Evolutionary conservation across 2,888 invertebrate species (phyloP), one percentile per base, ranked within the genome.

Genomic region (Sphaeridia pumilis): DNA sequence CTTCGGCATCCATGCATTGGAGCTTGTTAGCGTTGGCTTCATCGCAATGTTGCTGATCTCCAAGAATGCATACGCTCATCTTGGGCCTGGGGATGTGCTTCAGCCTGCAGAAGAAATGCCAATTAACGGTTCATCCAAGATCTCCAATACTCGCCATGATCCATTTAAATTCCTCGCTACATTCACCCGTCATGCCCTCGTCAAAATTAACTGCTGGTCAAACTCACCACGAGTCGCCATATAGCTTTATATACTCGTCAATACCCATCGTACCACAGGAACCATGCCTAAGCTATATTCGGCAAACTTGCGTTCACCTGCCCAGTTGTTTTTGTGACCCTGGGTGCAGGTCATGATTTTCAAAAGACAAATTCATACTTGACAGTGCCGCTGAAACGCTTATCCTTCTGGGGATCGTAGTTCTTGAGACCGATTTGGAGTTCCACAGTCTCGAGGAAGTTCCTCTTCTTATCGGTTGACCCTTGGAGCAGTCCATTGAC

Each of bases 381-480:
- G 79, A 99, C 94, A 72, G 98, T 97, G 78, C 98, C 98, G 69
- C 92, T 90, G 85, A 99, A 99, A 92, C 98, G 97, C 78, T 99
- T 99, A 78, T 99, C 98, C 87, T 98, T 98, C 74, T 95, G 95
- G 65, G 98, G 97, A 77, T 99, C 98, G 80, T 99, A 99, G 76
- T 99, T 99, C 84, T 99, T 99, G 76, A 99, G 77, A 70, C 94
- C 94, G 69, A 99, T 93, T 77, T 99, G 98, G 53, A 99, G 78
- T 75, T 99, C 98, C 41, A 98, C 92, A 0, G 95, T 93, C 74
- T 99, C 97, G 70, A 92, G 75, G 73, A 98, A 99, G 67, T 85
- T 84, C 68, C 94, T 82, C 70, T 77, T 77, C 74, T 90, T 88
- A 58, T 83, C 82, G 67, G 81, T 76, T 0, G 93, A 83, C 57